Conservation (phyloP, 2,113 vertebrate species). For the Notechis scutatus region DNA sequence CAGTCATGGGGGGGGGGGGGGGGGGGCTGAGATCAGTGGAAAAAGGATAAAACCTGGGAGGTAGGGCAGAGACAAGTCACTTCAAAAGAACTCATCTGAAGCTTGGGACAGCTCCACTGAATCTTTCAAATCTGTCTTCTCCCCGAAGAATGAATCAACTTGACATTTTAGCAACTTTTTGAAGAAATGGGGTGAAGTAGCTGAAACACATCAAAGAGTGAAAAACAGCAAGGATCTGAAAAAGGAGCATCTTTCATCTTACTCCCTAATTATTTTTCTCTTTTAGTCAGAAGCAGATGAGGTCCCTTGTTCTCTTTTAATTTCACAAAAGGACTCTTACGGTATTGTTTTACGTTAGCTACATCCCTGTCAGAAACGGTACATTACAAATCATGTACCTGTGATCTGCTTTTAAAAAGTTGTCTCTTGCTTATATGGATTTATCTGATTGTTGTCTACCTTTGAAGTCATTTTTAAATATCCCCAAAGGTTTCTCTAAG, state of each 20-base stretch:
- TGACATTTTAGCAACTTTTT: slow-evolving; percentile 64
- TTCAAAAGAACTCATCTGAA: slow-evolving; percentile 58
- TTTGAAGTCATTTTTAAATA: neutral
- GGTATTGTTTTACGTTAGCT: slow-evolving; percentile 39
- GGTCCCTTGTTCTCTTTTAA: slow-evolving; percentile 39
- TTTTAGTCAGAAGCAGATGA: slow-evolving; percentile 43
- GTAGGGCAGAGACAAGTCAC: slow-evolving; percentile 38
- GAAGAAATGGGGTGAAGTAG: slow-evolving; percentile 63
- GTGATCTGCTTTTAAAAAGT: neutral
- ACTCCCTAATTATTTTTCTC: slow-evolving; percentile 25
- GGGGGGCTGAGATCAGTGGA: slow-evolving; percentile 42
- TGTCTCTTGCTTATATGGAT: neutral
- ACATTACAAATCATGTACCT: slow-evolving; percentile 6
- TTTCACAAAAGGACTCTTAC: slow-evolving; percentile 20
- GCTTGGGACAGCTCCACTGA: slow-evolving; percentile 48
- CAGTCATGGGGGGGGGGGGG: neutral
- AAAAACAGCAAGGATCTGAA: slow-evolving; percentile 64
- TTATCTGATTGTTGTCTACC: neutral
- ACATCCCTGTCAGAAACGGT: neutral
- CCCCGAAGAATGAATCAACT: slow-evolving; percentile 57
- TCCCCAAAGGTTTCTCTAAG: neutral
- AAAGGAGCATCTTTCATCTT: slow-evolving; percentile 59
- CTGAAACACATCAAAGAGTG: slow-evolving; percentile 60
- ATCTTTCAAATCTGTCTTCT: slow-evolving; percentile 60
- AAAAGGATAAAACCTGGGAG: slow-evolving; percentile 34